Percentiles rank a stretch among this genome's conserved stretches.
Evolutionary conservation across 2,797 vertebrate species (phyloP).

Genomic region (Trichosurus vulpecula): DNA sequence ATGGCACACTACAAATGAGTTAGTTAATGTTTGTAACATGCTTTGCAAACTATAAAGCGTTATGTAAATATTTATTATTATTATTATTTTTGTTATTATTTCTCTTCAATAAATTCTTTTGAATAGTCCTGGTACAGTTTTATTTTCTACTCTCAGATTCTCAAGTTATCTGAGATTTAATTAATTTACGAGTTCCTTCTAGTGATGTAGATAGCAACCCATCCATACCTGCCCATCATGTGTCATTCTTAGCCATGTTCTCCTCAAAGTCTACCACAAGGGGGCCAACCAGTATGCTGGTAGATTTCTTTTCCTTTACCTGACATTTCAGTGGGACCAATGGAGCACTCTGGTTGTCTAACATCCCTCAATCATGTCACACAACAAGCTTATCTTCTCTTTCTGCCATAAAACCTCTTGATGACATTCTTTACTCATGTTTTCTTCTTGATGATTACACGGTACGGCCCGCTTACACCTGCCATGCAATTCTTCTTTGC

Average conservation of each 20-base stretch:
- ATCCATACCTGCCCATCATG: not conserved
- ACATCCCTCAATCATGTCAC: not conserved
- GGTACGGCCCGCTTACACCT: not conserved
- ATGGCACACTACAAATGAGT: not conserved
- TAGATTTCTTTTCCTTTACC: not conserved
- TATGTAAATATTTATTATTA: not conserved
- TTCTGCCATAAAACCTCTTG: not conserved
- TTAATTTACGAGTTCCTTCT: not conserved
- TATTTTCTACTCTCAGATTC: not conserved
- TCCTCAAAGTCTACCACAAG: not conserved
- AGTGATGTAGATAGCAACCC: not conserved
- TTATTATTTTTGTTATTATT: not conserved
- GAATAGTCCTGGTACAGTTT: not conserved
- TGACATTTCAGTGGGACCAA: not conserved
- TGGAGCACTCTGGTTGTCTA: not conserved
- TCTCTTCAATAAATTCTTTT: not conserved
- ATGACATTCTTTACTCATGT: not conserved
- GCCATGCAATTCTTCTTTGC: not conserved
- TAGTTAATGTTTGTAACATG: not conserved
- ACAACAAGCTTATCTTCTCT: not conserved
- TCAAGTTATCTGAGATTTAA: not conserved
- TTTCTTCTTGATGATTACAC: not conserved
- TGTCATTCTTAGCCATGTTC: not conserved
- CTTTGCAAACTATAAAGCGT: not conserved
- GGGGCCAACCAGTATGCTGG: not conserved